phyloP scores from a whole-genome alignment of 2,888 invertebrate species.

The Scrobipalpa atriplicella region DNA sequence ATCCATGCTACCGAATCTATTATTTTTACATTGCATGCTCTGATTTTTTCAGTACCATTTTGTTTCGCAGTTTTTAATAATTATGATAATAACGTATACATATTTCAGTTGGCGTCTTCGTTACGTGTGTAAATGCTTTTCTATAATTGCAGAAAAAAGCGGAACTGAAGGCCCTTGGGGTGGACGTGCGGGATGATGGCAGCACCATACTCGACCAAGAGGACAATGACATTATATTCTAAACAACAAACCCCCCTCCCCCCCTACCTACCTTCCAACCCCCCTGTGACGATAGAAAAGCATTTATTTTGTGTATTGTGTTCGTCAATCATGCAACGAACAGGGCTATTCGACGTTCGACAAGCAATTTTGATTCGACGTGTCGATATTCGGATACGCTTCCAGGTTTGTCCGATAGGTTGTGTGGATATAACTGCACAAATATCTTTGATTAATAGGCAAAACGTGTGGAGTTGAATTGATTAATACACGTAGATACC shows the following conservation, averaged over 20 bases:
- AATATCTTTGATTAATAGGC: neutral
- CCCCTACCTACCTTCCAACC: slow-evolving; percentile 3
- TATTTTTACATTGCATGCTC: too few species aligned
- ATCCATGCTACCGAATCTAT: too few species aligned
- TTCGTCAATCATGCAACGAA: slow-evolving; percentile 18
- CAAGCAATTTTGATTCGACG: neutral
- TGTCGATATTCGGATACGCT: neutral
- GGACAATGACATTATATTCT: slow-evolving; percentile 35
- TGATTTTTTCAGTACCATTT: neutral
- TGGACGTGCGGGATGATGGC: slow-evolving; percentile 34
- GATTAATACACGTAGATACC: slow-evolving; percentile 17
- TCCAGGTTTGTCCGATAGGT: neutral
- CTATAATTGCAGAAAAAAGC: slow-evolving; percentile 43
- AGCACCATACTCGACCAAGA: slow-evolving; percentile 42
- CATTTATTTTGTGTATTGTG: slow-evolving; percentile 30
- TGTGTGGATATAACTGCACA: slow-evolving; percentile 11
- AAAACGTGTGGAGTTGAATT: neutral
- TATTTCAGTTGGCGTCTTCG: slow-evolving; percentile 15
- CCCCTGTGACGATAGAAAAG: slow-evolving; percentile 30
- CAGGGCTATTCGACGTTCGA: neutral
- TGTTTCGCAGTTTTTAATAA: neutral
- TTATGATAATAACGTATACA: neutral
- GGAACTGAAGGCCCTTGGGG: slow-evolving; percentile 34
- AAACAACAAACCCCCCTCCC: too few species aligned
- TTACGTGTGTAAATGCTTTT: slow-evolving; percentile 33